Evolutionary conservation across 2,113 vertebrate genomes (phyloP).

Genomic region (Rhinichthys klamathensis): DNA sequence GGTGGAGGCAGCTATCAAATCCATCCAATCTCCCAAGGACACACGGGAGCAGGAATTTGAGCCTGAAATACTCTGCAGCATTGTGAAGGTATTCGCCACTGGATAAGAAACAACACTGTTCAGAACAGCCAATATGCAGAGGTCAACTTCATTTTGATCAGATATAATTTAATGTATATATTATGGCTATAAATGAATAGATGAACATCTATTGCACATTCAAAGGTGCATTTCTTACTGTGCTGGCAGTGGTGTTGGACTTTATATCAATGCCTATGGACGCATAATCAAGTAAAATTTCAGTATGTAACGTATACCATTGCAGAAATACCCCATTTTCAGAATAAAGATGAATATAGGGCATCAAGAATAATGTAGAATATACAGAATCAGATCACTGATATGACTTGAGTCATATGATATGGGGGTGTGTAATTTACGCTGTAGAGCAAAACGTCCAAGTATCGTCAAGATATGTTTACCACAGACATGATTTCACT

Average conservation of each 20-base stretch:
- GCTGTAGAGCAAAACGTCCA: too few relatives aligned
- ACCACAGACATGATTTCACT: too few relatives aligned
- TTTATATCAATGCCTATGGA: background rate
- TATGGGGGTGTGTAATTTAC: too few relatives aligned
- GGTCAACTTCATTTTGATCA: background rate
- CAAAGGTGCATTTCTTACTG: background rate
- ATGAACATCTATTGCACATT: background rate
- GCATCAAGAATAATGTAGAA: background rate
- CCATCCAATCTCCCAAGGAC: conserved; percentile 2
- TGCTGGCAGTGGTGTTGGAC: background rate
- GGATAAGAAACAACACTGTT: background rate
- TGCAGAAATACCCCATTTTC: background rate
- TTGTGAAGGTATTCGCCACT: background rate
- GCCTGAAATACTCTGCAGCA: background rate
- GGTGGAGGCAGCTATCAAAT: conserved; percentile 24
- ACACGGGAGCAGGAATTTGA: background rate
- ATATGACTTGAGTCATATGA: background rate
- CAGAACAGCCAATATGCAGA: background rate
- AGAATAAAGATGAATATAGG: background rate
- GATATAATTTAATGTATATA: background rate
- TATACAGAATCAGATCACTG: background rate
- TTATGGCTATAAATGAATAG: background rate
- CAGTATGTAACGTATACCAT: background rate
- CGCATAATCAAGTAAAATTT: background rate
- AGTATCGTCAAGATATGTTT: too few relatives aligned